Base-by-base conservation (phyloP, 2,888 invertebrate genomes). In the Eutolmus rufibarbis region DNA sequence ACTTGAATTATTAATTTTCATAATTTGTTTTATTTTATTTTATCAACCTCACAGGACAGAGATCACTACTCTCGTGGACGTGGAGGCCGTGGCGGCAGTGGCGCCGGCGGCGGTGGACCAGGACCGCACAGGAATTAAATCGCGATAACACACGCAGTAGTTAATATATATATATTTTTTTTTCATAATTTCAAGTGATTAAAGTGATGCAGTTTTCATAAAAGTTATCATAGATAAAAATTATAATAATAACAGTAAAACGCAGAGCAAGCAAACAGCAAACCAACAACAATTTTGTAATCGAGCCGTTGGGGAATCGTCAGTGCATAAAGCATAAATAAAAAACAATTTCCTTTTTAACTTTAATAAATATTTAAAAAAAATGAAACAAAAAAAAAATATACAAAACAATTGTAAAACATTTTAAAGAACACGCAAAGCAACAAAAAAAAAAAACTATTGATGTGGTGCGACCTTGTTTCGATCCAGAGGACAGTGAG, bases 51-150 rank as follows among this genome's bases (percentile, higher is more conserved):
- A 37, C 40, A 89, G 89, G 89, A 89, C 78, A 87, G 89, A 74
- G 88, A 89, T 76, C 87, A 88, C 74, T 87, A 86, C 56, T 76
- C 79, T 31, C 89, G 89, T 57, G 89, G 89, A 74, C 86, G 88
- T 40, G 88, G 88, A 51, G 85, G 88, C 74, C 81, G 87, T 76
- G 85, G 88, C 31, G 87, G 87, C n/a, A 23, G 79, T 7, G 46
- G 78, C n/a, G 43, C 43, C 14, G 23, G 43, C 40, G 57, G 82
- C 56, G 16, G 57, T 66, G 84, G 84, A 37, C 66, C 37, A 23
- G 74, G 74, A 85, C 74, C 37, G 74, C 87, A 88, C 87, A 87
- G 88, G 77, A 89, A 89, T 86, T 89, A 88, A 46, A 85, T 43
- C 19, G 66, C 66, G 66, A 57, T 37, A 46, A 85, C 43, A 85